These are phyloP conservation scores for Spinus olivaceus DNA, from an alignment of 2,797 vertebrate species.

Conservation along the genomic window DNA sequence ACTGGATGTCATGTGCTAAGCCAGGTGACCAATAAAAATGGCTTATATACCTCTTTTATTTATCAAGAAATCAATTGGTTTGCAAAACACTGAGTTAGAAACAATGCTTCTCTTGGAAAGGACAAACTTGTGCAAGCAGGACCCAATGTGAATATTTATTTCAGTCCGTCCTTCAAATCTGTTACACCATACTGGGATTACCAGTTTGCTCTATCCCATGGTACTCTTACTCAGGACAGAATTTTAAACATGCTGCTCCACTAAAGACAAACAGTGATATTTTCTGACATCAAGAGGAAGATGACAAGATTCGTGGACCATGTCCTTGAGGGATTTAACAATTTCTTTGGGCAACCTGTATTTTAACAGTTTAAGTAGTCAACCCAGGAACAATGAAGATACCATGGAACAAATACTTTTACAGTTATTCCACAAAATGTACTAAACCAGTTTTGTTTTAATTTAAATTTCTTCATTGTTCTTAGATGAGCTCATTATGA, in stretches of 20 bases:
- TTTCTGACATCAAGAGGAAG: not conserved
- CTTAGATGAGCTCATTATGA: not conserved
- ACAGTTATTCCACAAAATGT: not conserved
- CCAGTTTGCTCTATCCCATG: not conserved
- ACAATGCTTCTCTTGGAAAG: not conserved
- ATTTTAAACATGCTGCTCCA: not conserved
- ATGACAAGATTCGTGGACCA: not conserved
- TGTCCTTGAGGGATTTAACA: not conserved
- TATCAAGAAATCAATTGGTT: not conserved
- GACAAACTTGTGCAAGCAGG: not conserved
- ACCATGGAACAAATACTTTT: not conserved
- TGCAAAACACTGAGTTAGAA: not conserved
- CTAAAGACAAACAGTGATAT: not conserved
- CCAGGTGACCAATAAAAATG: not conserved
- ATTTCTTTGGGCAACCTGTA: not conserved
- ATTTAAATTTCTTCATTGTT: not conserved
- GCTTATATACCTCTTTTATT: not conserved
- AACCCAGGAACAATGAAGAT: not conserved
- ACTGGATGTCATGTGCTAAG: not conserved
- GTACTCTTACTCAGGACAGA: not conserved
- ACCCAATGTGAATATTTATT: fast-evolving
- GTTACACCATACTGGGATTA: not conserved
- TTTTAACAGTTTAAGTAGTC: not conserved
- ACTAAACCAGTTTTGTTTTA: not conserved
- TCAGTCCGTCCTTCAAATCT: not conserved